Percentiles rank a stretch among this genome's conserved stretches.
phyloP scores from a whole-genome alignment of 2,797 vertebrate species.

The Delichon dasypus region DNA sequence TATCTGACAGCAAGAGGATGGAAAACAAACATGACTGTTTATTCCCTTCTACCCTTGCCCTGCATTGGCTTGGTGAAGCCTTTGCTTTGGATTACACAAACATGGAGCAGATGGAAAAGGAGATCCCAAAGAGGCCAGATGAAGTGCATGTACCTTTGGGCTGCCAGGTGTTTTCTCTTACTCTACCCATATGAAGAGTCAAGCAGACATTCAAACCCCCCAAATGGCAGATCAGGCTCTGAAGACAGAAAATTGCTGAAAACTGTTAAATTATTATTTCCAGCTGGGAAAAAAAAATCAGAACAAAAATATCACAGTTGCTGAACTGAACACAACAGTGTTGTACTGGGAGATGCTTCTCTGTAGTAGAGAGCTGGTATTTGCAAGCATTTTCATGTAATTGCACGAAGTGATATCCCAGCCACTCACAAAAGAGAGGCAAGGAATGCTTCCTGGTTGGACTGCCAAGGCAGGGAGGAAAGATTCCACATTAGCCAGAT shows the following conservation, averaged over 20 bases:
- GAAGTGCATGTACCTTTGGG: background rate
- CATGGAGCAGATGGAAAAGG: background rate
- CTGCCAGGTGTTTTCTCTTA: background rate
- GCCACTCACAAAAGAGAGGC: background rate
- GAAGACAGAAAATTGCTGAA: background rate
- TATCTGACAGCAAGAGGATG: slow-evolving; percentile 18
- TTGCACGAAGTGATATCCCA: background rate
- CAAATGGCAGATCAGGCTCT: background rate
- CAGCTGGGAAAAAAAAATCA: background rate
- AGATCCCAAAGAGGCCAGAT: background rate
- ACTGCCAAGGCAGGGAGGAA: background rate
- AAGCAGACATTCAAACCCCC: background rate
- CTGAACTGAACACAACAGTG: background rate
- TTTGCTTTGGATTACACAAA: slow-evolving; percentile 22
- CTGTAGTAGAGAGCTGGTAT: background rate
- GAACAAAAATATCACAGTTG: background rate
- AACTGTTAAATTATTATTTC: too few relatives aligned
- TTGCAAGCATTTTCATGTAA: background rate
- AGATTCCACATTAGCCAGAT: background rate
- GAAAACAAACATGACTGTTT: slow-evolving; percentile 42
- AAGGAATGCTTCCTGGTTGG: background rate
- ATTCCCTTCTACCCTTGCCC: slow-evolving; percentile 37
- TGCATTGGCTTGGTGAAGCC: background rate
- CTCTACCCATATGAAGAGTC: background rate
- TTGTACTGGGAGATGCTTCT: background rate